These are phyloP conservation scores for Terebella lapidaria DNA, from an alignment of 2,888 invertebrate species.

Conservation along the genomic window DNA sequence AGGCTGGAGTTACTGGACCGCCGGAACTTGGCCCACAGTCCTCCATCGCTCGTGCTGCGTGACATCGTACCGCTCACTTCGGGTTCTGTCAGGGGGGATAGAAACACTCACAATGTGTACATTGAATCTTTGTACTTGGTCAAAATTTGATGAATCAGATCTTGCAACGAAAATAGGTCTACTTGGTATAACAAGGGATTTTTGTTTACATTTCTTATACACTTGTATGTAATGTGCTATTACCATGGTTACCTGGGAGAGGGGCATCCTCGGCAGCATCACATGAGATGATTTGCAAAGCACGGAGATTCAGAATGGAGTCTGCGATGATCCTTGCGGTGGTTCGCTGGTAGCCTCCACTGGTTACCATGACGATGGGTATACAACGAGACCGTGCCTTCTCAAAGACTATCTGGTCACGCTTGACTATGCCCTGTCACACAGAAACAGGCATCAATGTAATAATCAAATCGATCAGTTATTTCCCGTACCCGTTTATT, in stretches of 20 bases:
- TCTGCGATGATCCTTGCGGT: conserved; percentile 78
- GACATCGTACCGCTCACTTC: background rate
- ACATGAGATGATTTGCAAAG: conserved; percentile 11
- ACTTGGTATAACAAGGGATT: too few species aligned
- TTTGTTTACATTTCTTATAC: too few species aligned
- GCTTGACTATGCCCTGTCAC: conserved; percentile 76
- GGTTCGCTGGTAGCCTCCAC: conserved; percentile 76
- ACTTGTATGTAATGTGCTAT: too few species aligned
- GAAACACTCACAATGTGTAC: too few species aligned
- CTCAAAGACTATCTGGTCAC: conserved; percentile 79
- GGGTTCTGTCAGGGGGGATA: background rate
- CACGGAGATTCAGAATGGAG: conserved; percentile 71
- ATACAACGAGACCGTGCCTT: conserved; percentile 62
- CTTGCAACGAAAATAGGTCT: too few species aligned
- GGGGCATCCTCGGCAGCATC: background rate
- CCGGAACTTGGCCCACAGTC: background rate
- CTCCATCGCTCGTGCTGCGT: background rate
- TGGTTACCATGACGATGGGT: conserved; percentile 81
- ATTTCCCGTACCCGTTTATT: too few species aligned
- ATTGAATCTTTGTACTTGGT: too few species aligned
- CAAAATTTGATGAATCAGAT: too few species aligned
- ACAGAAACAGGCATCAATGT: too few species aligned
- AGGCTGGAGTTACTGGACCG: background rate
- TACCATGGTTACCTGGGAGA: background rate
- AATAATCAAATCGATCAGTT: too few species aligned